Evolutionary conservation across 2,888 invertebrate species (phyloP), one percentile per base, ranked within the genome.

Genomic region (Cyclophora albipunctata): DNA sequence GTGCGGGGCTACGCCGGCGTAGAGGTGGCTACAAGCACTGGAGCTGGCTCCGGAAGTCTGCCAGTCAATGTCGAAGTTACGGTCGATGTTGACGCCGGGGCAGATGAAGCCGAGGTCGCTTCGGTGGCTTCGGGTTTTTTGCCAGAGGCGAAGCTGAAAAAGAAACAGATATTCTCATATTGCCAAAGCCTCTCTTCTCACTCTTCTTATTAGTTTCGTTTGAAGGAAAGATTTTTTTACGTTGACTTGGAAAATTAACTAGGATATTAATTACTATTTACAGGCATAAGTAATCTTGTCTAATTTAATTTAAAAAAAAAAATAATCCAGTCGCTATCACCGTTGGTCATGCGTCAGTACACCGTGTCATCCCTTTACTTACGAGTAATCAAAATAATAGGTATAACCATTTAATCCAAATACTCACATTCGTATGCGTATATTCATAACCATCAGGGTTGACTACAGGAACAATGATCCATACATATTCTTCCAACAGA

Each of bases 371-470:
- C 20, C 20, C 20, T 20, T 20, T 20, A 20, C 20, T 20, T 20
- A 20, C 20, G 20, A 20, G 20, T 20, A 20, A 20, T 20, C 1
- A 20, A 20, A 20, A 20, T 20, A 20, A 20, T 20, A 20, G 20
- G 20, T 20, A 2, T 20, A 20, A 20, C 1, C 20, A 20, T 20
- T 20, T 20, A 20, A 20, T 20, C 2, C 20, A 20, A 37, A 34
- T 47, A 81, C 87, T 84, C 77, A 90, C 90, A 63, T 75, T 78
- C 3, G 84, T 81, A 67, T 90, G 90, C 0, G 91, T 90, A 73
- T 90, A 93, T 70, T 91, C 92, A 65, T 94, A 94, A 20, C 94
- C 94, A 79, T 94, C 94, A 3, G 94, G 93, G 73, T 94, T 94
- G 34, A 92, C 63, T 34, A 91, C 88, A 0, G 94, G 94, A n/a